Conservation (phyloP, 2,797 vertebrate species). For the Tamandua tetradactyla region DNA sequence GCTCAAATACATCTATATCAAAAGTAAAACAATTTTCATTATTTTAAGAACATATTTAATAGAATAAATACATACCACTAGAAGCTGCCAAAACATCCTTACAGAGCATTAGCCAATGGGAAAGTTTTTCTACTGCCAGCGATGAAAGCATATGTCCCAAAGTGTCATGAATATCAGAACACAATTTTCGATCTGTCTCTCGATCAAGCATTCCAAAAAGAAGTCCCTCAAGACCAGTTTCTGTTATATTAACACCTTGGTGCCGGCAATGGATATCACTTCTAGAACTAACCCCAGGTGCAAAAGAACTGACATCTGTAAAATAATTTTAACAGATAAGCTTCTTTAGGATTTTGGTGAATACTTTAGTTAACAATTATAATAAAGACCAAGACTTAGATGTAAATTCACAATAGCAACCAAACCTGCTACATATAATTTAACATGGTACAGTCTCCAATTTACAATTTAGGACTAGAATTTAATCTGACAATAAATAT, state of each 20-base stretch:
- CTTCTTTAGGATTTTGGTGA: neutral
- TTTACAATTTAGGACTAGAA: constrained; percentile 10
- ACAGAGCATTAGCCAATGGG: constrained; percentile 98
- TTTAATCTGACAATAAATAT: constrained; percentile 36
- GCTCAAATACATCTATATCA: neutral
- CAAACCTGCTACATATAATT: constrained; percentile 27
- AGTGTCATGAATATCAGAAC: constrained; percentile 98
- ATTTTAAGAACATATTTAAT: neutral
- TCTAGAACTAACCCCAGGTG: constrained; percentile 82
- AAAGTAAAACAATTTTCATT: constrained; percentile 43
- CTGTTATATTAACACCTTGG: constrained; percentile 92
- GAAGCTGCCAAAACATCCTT: constrained; percentile 98
- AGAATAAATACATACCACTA: constrained; percentile 88
- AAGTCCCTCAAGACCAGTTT: constrained; percentile 97
- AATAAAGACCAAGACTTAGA: constrained; percentile 13
- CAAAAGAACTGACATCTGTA: constrained; percentile 89
- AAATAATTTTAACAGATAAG: constrained; percentile 63
- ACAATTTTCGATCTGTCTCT: constrained; percentile 97
- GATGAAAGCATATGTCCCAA: constrained; percentile 99
- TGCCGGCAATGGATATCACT: constrained; percentile 84
- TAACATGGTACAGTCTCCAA: neutral
- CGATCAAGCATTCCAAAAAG: constrained; percentile 98
- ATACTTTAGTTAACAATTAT: neutral
- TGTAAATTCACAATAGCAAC: constrained; percentile 26
- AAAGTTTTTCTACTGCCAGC: constrained; percentile 96